Evolutionary conservation across 2,797 vertebrate genomes (phyloP).

Genomic region (Selene dorsalis): DNA sequence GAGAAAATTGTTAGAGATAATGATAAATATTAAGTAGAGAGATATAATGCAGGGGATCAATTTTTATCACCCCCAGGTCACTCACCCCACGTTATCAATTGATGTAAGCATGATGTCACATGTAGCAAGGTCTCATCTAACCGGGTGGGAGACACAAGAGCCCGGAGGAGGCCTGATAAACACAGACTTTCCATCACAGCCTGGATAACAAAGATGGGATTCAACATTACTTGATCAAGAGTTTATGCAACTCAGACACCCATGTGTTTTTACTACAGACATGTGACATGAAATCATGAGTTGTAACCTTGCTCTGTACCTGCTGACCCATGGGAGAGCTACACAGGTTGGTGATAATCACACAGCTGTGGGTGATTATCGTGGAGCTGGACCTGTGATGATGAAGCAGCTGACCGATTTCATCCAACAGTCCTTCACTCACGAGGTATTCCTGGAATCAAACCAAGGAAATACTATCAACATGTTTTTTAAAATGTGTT

Average conservation of each 20-base stretch:
- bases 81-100: constrained; percentile 65
- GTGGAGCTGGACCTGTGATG: constrained; percentile 68
- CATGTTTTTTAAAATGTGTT: neutral
- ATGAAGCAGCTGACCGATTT: constrained; percentile 77
- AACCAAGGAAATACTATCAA: neutral
- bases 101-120: constrained; percentile 64
- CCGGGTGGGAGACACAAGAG: constrained; percentile 47
- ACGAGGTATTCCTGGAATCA: constrained; percentile 79
- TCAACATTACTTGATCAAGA: neutral
- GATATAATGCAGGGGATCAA: neutral
- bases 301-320: constrained; percentile 24
- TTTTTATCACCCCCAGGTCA: neutral
- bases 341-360: constrained; percentile 80
- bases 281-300: neutral
- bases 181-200: constrained; percentile 64
- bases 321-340: constrained; percentile 71
- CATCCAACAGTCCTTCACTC: constrained; percentile 79
- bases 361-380: constrained; percentile 77
- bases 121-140: constrained; percentile 64
- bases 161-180: constrained; percentile 67
- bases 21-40: neutral
- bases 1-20: neutral
- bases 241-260: neutral
- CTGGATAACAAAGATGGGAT: constrained; percentile 55
- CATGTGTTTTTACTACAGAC: constrained; percentile 1